Evolutionary conservation across 2,113 vertebrate species (phyloP).

Genomic region (Vireo altiloquus): DNA sequence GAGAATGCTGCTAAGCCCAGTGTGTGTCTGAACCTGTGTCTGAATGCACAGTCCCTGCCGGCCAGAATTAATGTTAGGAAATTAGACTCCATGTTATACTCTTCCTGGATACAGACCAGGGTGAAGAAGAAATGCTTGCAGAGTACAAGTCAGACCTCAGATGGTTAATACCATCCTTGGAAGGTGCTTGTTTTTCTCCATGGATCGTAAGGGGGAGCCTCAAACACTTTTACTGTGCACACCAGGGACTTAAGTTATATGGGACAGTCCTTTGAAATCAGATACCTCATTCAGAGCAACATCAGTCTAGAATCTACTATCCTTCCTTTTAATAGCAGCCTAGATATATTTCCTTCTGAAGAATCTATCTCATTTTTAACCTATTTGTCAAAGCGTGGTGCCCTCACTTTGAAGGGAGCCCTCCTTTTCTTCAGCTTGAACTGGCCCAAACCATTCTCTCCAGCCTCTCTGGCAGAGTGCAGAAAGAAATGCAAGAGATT

Average conservation of each 20-base stretch:
- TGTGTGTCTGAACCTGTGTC: not conserved
- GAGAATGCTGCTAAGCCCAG: not conserved
- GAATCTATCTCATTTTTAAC: not conserved
- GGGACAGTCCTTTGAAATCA: not conserved
- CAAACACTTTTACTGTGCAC: fast-evolving
- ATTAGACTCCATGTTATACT: fast-evolving
- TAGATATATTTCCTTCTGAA: not conserved
- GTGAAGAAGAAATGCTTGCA: not conserved
- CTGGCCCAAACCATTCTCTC: not conserved
- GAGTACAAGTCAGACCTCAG: not conserved
- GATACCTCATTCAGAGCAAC: not conserved
- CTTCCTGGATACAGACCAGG: not conserved
- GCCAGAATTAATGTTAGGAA: not conserved
- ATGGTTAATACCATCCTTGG: not conserved
- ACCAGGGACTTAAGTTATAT: not conserved
- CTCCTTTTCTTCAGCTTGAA: not conserved
- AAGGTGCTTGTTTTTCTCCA: not conserved
- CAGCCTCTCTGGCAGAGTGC: not conserved
- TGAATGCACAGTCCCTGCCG: not conserved
- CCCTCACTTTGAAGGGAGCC: not conserved
- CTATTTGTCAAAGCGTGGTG: not conserved
- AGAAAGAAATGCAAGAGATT: not conserved
- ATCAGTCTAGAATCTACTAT: not conserved
- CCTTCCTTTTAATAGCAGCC: not conserved
- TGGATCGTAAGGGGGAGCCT: not conserved